Conservation (phyloP, 2,888 invertebrate species). For the Callyntrura sp. region DNA sequence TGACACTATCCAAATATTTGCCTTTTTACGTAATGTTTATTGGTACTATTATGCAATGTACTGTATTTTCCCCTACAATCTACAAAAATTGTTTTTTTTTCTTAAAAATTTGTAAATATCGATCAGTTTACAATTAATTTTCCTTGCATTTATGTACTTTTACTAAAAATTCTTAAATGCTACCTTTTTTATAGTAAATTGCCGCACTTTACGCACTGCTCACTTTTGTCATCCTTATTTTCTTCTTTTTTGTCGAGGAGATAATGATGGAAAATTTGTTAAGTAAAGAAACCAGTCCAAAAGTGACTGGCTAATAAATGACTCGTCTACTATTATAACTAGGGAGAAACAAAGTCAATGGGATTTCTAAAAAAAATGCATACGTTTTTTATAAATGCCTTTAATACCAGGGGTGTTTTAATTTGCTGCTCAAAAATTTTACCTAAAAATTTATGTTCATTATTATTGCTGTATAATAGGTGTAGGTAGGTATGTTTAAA, state of each 20-base stretch:
- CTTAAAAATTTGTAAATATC: slow-evolving; percentile 71
- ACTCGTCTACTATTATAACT: too few relatives aligned
- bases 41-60: slow-evolving; percentile 55
- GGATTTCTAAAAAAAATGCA: slow-evolving; percentile 14
- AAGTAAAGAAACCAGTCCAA: too few relatives aligned
- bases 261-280: slow-evolving; percentile 21
- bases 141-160: slow-evolving; percentile 4
- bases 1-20: slow-evolving; percentile 33
- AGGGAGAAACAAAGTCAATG: too few relatives aligned
- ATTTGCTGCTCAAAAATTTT: too few relatives aligned
- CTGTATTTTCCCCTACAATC: slow-evolving; percentile 42
- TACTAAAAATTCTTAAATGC: slow-evolving; percentile 48
- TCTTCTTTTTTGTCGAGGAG: background rate
- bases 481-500: slow-evolving; percentile 7
- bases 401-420: too few relatives aligned
- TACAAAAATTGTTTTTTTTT: slow-evolving; percentile 56
- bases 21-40: background rate
- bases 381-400: too few relatives aligned
- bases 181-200: slow-evolving; percentile 59
- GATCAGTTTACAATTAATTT: slow-evolving; percentile 50
- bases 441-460: background rate
- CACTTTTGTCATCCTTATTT: slow-evolving; percentile 65
- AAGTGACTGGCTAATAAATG: too few relatives aligned
- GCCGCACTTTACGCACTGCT: slow-evolving; percentile 66
- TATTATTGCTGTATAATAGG: slow-evolving; percentile 51